These are phyloP conservation scores for Aethina tumida DNA, from an alignment of 1,140 invertebrate species.

Conservation along the genomic window DNA sequence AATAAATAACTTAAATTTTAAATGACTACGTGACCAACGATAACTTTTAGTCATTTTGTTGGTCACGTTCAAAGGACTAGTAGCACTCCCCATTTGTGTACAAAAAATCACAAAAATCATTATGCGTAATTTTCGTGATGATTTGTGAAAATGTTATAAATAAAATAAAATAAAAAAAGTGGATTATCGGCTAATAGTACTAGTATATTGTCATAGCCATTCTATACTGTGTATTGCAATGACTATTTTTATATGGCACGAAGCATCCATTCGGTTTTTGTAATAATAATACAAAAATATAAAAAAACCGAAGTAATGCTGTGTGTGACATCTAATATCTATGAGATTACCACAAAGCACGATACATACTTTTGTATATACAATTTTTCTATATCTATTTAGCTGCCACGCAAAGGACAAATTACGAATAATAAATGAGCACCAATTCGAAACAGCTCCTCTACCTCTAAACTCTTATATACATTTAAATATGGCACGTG, in stretches of 20 bases:
- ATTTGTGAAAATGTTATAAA: constrained; percentile 5
- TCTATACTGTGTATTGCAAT: not conserved
- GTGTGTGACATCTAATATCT: too few species aligned
- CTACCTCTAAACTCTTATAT: too few species aligned
- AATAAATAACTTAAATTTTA: constrained; percentile 22
- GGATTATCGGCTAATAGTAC: constrained; percentile 34
- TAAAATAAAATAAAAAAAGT: constrained; percentile 19
- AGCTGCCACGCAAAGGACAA: too few species aligned
- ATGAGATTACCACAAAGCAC: too few species aligned
- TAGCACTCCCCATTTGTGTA: constrained; percentile 28
- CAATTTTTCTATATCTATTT: too few species aligned
- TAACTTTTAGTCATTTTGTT: constrained; percentile 8
- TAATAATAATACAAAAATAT: too few species aligned
- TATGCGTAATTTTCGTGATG: constrained; percentile 3
- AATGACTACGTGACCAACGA: constrained; percentile 15
- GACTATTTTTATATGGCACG: not conserved
- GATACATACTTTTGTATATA: too few species aligned
- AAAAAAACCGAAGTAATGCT: too few species aligned
- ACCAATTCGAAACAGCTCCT: too few species aligned
- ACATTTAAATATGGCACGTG: too few species aligned
- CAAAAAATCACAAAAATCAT: constrained; percentile 10
- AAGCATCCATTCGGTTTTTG: too few species aligned
- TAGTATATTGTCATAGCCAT: constrained; percentile 6
- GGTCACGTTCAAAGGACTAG: constrained; percentile 24
- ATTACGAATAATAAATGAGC: too few species aligned